A percentile compares a stretch with the other conserved stretches of the same genome.
Conservation (phyloP, 2,888 invertebrate genomes). For the Lordiphosa andalusiaca region DNA sequence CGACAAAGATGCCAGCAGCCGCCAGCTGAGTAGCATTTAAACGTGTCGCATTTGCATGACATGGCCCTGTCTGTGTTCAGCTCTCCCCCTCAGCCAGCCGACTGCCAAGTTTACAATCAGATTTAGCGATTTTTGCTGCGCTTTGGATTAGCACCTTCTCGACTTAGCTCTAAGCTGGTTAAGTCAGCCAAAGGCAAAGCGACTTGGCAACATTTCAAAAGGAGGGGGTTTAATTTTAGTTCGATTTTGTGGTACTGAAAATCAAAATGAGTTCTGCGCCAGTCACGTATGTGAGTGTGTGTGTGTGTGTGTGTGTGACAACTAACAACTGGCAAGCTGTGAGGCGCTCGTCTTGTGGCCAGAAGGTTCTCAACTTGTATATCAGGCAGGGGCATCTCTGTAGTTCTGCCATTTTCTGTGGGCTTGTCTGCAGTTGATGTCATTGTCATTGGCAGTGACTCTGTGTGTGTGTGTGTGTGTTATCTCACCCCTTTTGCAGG, state of each 20-base stretch:
- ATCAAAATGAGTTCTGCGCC: not conserved
- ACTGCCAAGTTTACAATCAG: conserved; percentile 37
- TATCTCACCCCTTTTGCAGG: conserved; percentile 36
- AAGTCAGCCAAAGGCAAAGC: conserved; percentile 20
- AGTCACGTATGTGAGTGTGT: not conserved
- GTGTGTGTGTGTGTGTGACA: conserved; percentile 5
- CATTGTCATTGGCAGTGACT: conserved; percentile 67
- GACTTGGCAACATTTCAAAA: not conserved
- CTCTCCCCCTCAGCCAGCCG: not conserved
- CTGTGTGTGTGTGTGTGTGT: conserved; percentile 26
- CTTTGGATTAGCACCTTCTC: conserved; percentile 29
- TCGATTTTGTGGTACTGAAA: not conserved
- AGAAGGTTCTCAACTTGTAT: too few relatives aligned
- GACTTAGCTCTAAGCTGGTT: conserved; percentile 31
- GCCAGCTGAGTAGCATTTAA: conserved; percentile 29
- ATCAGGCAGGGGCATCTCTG: conserved; percentile 2
- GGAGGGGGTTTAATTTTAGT: not conserved
- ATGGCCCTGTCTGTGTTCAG: conserved; percentile 11
- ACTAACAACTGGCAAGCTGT: conserved; percentile 35
- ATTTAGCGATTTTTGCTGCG: conserved; percentile 37
- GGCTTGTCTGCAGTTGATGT: conserved; percentile 69
- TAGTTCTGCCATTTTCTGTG: conserved; percentile 45
- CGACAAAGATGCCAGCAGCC: not conserved
- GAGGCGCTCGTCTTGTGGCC: conserved; percentile 6
- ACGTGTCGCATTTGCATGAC: conserved; percentile 44